Base-by-base conservation (phyloP, 2,888 invertebrate genomes). In the Lasioglossum villosulum region DNA sequence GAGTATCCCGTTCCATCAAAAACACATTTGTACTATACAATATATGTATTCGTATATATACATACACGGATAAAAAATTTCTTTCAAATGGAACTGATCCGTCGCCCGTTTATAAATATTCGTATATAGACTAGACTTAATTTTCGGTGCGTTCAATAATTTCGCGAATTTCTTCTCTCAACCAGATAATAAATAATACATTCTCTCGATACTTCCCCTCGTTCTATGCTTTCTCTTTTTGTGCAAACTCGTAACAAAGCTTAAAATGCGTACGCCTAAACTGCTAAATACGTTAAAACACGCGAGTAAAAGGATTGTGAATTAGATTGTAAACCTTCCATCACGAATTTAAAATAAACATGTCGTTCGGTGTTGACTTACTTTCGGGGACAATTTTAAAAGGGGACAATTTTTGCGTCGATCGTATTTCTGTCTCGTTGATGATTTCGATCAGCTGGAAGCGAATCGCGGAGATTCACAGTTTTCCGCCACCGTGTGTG, bases 21-120 rank as follows among this genome's bases (percentile, higher is more conserved):
- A 79, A 83, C 75, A 59, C 79, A 83, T 85, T 85, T 85, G 72
- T 85, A 85, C 84, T 85, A 72, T 84, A 56, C n/a, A n/a, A 56
- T 56, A 56, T n/a, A 56, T n/a, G 56, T 56, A n/a, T n/a, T 56
- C 12, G 56, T 56, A 75, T 48, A 63, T 63, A 63, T 16, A 63
- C 27, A 30, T 5, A 71, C 52, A 73, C 48, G 39, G 68, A 83
- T 79, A 63, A 48, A 63, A 75, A 80, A 80, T 76, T 73, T 75
- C n/a, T 78, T 27, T 52, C 23, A 70, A 82, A 48, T 82, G 56
- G 73, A 84, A 74, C 39, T 74, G 37, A 74, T 68, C 34, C 34
- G 48, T n/a, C 37, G 45, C 14, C n/a, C 39, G 37, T 76, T 83
- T 48, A 59, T 27, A 39, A 27, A 52, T 37, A 68, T 42, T 74